phyloP scores from a whole-genome alignment of 2,888 invertebrate species.

The Lasioglossum zephyrum region DNA sequence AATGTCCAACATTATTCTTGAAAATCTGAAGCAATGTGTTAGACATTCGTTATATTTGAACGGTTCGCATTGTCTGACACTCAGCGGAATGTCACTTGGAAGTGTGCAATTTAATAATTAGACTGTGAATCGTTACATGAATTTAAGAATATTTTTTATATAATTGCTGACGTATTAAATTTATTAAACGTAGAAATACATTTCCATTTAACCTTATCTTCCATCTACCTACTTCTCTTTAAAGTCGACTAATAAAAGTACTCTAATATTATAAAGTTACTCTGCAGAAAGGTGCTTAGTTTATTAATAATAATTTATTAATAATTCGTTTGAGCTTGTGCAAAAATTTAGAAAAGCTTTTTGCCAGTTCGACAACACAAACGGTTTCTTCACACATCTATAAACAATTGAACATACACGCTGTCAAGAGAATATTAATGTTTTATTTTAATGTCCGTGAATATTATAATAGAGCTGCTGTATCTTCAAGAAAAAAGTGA shows the following conservation, averaged over 20 bases:
- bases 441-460: no score
- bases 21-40: constrained; percentile 7
- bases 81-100: not conserved
- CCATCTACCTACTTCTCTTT: no score
- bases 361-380: not conserved
- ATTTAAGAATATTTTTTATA: not conserved
- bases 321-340: not conserved
- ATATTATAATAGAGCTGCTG: no score
- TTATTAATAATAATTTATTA: not conserved
- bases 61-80: not conserved
- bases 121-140: not conserved
- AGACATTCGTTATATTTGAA: not conserved
- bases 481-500: not conserved
- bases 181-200: not conserved
- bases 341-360: not conserved
- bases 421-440: not conserved
- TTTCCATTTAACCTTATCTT: not conserved
- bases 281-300: no score
- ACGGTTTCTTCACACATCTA: not conserved
- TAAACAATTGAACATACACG: not conserved
- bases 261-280: not conserved
- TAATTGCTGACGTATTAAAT: not conserved
- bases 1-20: constrained; percentile 9
- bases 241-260: not conserved
- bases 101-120: not conserved